These are phyloP conservation scores for Phrynocephalus vlangalii DNA, from an alignment of 2,797 vertebrate species.

Conservation along the genomic window DNA sequence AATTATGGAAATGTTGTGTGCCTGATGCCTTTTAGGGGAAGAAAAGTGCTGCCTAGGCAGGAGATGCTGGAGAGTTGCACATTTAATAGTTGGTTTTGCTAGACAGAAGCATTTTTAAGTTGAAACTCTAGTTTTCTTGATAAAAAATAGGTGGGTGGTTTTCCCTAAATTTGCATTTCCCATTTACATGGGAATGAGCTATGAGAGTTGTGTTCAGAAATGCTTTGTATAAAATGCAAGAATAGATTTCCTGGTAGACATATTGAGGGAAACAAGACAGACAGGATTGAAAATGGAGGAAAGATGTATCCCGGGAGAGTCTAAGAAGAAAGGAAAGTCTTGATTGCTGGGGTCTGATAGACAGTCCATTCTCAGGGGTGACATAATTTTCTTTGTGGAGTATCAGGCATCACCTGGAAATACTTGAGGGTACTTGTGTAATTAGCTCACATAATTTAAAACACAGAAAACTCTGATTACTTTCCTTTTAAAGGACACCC, in stretches of 20 bases:
- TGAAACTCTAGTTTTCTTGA: background rate
- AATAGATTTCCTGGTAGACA: background rate
- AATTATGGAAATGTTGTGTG: background rate
- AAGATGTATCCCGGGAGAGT: background rate
- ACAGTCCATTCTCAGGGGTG: background rate
- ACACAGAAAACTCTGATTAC: constrained; percentile 1
- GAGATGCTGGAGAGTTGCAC: background rate
- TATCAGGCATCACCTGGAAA: constrained; percentile 1
- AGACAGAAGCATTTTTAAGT: background rate
- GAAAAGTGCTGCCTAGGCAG: background rate
- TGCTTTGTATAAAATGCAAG: background rate
- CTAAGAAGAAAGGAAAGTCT: background rate
- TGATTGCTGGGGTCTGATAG: too few relatives aligned
- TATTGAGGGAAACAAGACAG: background rate
- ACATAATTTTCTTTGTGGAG: background rate
- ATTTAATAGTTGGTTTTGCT: background rate
- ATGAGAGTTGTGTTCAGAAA: background rate
- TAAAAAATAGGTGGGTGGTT: background rate
- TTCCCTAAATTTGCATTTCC: background rate
- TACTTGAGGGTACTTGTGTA: constrained; percentile 1
- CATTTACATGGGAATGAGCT: background rate
- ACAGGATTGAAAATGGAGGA: background rate
- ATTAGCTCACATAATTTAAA: constrained; percentile 9
- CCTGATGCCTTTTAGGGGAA: background rate
- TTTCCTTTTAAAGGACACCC: background rate